Base-by-base conservation (phyloP, 2,113 vertebrate species). In the Nansenia antarctica region DNA sequence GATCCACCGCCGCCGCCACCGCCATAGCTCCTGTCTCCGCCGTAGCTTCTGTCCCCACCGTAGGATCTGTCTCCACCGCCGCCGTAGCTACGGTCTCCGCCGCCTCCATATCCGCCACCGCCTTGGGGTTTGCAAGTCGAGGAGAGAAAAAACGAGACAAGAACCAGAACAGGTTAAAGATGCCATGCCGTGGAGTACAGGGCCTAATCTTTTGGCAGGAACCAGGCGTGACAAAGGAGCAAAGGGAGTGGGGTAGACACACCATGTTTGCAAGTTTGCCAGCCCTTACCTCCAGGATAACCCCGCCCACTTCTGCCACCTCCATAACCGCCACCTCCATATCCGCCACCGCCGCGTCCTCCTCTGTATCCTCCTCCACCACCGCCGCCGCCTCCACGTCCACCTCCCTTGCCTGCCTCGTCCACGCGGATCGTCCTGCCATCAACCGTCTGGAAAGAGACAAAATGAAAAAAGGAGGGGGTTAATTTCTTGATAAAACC, bases 371-470 rank as follows among this genome's bases (percentile, higher is more conserved):
- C 94, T 31, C 94, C 91, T 1, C 94, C 89, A 0, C 82, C 80
- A 5, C 77, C 67, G 61, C 92, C 92, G 29, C 93, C 91, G 0
- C 94, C 93, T 2, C 83, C 91, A 1, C 91, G 85, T 18, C 92
- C 91, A 12, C 94, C 92, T 0, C 96, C 94, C 57, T 98, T 98
- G 0, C 98, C 98, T 0, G 98, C 98, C 83, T 98, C 96, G 58
- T 99, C 98, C 0, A 99, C 98, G 11, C 97, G 93, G 67, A 99
- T 98, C 20, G 94, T 90, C 14, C 98, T 87, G 1, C 97, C 97
- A 0, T 99, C 98, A 3, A 98, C 92, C 58, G 94, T 95, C 98
- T 99, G 60, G 0, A 67, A 73, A 3, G 1, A 35, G 15, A 47
- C 1, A 31, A 2, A 9, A 22, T n/a, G n/a, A n/a, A n/a, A n/a